Percentiles rank a stretch among this genome's conserved stretches.
Conservation (phyloP, 2,113 vertebrate species). For the Pithys albifrons region DNA sequence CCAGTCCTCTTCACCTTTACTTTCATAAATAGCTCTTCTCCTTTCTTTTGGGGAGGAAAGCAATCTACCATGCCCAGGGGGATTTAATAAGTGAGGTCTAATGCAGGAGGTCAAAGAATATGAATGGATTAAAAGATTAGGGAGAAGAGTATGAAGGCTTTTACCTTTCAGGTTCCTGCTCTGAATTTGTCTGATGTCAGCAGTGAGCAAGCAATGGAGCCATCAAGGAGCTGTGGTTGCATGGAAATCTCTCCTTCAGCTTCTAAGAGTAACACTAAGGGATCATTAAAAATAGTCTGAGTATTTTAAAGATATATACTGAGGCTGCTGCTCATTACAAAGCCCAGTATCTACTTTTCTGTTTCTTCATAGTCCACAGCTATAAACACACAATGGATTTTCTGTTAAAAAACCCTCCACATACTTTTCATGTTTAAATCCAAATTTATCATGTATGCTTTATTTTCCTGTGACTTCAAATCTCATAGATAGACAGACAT, state of each 20-base stretch:
- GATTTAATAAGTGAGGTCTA: slow-evolving; percentile 40
- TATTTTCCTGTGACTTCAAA: not conserved
- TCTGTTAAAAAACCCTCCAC: not conserved
- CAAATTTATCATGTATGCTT: not conserved
- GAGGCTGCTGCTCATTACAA: not conserved
- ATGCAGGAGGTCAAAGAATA: slow-evolving; percentile 28
- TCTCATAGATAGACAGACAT: not conserved
- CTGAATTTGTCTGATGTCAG: slow-evolving; percentile 19
- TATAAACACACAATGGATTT: not conserved
- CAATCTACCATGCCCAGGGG: slow-evolving; percentile 12
- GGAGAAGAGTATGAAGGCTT: slow-evolving; percentile 13
- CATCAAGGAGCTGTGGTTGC: not conserved
- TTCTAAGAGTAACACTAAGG: not conserved
- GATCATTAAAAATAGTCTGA: not conserved
- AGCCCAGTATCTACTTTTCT: not conserved
- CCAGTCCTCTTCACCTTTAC: not conserved
- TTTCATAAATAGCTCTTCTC: slow-evolving; percentile 15
- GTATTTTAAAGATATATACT: not conserved
- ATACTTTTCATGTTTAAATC: not conserved
- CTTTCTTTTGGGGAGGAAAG: slow-evolving; percentile 11
- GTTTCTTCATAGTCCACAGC: not conserved
- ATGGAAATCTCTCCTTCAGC: not conserved
- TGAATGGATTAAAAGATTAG: slow-evolving; percentile 46
- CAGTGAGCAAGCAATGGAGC: not conserved
- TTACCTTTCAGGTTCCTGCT: slow-evolving; percentile 33